Evolutionary conservation across 2,888 invertebrate genomes (phyloP).

Genomic region (Pachycephus smyrnensis): DNA sequence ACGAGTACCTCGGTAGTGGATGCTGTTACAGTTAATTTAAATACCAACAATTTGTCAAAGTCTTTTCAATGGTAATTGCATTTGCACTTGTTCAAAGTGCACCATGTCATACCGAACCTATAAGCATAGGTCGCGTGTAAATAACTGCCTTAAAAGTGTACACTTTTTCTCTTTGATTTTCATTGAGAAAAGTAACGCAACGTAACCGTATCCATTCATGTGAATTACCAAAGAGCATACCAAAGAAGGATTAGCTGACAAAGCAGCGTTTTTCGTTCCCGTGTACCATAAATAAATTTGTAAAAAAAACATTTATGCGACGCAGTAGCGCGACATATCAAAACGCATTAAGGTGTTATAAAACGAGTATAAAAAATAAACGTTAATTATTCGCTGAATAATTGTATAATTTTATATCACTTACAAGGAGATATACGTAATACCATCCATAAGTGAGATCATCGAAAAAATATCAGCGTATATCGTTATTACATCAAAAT

Average conservation of each 20-base stretch:
- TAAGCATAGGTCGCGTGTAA: background rate
- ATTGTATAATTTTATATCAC: background rate
- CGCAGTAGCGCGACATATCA: background rate
- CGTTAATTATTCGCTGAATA: background rate
- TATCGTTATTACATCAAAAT: background rate
- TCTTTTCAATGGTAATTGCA: background rate
- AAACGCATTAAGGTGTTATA: background rate
- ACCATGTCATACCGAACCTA: background rate
- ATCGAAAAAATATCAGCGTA: background rate
- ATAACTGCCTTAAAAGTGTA: background rate
- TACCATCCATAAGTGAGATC: background rate
- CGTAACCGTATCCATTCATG: background rate
- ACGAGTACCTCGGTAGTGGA: background rate
- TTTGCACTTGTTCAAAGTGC: background rate
- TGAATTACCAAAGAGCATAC: background rate
- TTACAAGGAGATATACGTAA: background rate
- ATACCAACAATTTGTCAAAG: background rate
- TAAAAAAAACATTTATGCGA: background rate
- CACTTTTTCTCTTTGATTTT: background rate
- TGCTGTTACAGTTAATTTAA: background rate
- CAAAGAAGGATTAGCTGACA: background rate
- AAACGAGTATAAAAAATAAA: background rate
- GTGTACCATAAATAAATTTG: background rate
- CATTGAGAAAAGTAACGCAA: background rate
- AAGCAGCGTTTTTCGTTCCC: background rate